Evolutionary conservation across 2,888 invertebrate genomes (phyloP), one percentile per base, ranked within the genome.

Genomic region (Sisyra nigra): DNA sequence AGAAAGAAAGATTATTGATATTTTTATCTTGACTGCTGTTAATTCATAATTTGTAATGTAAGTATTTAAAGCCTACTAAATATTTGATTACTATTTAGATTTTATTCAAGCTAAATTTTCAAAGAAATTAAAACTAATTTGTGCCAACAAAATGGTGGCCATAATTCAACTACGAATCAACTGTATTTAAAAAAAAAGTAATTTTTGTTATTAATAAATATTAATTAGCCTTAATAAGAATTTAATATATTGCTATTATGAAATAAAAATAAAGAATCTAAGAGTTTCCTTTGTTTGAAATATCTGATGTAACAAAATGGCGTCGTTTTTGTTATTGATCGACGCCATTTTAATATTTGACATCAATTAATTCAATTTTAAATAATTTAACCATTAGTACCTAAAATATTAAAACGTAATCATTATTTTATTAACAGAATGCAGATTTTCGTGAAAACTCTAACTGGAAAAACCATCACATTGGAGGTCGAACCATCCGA

Each of bases 361-460:
- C 15, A 29, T 13, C 15, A 40, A 40, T 34, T 34, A 11, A 38
- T 36, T 37, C 2, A 19, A 18, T 38, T 38, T 19, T 13, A n/a
- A n/a, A 8, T 14, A 38, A 15, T 19, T 10, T 38, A 11, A 38
- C 30, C 14, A 40, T 24, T 19, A n/a, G n/a, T n/a, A n/a, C n/a
- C n/a, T n/a, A n/a, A n/a, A n/a, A n/a, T n/a, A n/a, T n/a, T n/a
- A n/a, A n/a, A n/a, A n/a, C n/a, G n/a, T n/a, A n/a, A n/a, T n/a
- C n/a, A n/a, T n/a, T n/a, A n/a, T n/a, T n/a, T 40, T 13, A 3
- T 13, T 40, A 30, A 24, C 29, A 40, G 76, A 48, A 77, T 79
- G 62, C 76, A 79, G 58, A 79, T 79, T 51, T 75, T 69, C 49
- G 70, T 71, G 2, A 72, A 72, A 52, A 72, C 71, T 3, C 54